Evolutionary conservation across 2,888 invertebrate species (phyloP).

Genomic region (Marronus borbonicus): DNA sequence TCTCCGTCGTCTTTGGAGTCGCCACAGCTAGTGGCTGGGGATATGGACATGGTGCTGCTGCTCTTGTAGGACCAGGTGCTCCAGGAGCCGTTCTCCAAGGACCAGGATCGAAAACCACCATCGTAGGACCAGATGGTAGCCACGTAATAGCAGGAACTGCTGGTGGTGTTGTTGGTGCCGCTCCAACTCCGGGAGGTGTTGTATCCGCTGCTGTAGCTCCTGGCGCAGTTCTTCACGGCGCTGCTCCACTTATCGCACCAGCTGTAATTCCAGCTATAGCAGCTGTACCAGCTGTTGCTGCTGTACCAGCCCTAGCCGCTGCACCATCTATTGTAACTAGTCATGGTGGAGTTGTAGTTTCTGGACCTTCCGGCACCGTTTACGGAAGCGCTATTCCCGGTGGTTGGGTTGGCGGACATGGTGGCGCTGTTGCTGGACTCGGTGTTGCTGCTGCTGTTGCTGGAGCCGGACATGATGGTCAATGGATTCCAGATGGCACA

Average conservation of each 20-base stretch:
- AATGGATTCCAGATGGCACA: conserved; percentile 59
- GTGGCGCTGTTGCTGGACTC: conserved; percentile 45
- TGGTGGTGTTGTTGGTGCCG: conserved; percentile 58
- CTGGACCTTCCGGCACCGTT: conserved; percentile 49
- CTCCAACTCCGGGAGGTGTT: conserved; percentile 58
- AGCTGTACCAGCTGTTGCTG: conserved; percentile 42
- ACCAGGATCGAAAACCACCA: conserved; percentile 58
- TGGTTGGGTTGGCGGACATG: conserved; percentile 53
- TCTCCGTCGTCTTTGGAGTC: conserved; percentile 47
- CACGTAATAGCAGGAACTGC: conserved; percentile 58
- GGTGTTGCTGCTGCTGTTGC: conserved; percentile 21
- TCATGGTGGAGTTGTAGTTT: conserved; percentile 48
- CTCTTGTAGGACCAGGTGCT: conserved; percentile 56
- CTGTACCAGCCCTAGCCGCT: conserved; percentile 30
- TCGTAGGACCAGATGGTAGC: conserved; percentile 62
- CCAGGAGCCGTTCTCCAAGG: conserved; percentile 59
- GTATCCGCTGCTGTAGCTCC: conserved; percentile 56
- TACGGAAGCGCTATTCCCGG: conserved; percentile 41
- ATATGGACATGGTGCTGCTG: conserved; percentile 53
- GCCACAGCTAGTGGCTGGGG: conserved; percentile 57
- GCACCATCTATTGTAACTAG: conserved; percentile 25
- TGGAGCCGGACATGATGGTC: conserved; percentile 57
- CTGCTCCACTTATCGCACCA: conserved; percentile 49
- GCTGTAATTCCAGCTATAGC: conserved; percentile 37
- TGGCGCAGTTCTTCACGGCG: conserved; percentile 54